Evolutionary conservation across 2,113 vertebrate genomes (phyloP).

Genomic region (Alces alces): DNA sequence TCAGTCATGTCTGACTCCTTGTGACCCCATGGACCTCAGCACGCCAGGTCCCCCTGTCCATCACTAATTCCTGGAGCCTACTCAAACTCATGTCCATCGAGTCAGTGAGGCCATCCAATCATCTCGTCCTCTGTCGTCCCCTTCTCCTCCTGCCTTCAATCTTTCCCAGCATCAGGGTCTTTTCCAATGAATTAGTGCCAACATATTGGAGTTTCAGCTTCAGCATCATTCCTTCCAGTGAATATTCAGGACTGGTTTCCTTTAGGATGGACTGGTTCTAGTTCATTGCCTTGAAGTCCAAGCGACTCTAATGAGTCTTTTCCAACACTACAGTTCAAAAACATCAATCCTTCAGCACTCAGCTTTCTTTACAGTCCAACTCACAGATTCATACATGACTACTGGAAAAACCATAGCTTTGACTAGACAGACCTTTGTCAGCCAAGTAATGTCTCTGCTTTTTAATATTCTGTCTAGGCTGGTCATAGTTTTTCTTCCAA

Average conservation of each 20-base stretch:
- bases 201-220: neutral
- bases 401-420: neutral
- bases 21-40: neutral
- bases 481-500: neutral
- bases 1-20: neutral
- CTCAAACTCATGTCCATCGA: neutral
- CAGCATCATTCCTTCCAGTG: neutral
- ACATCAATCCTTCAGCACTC: accelerated
- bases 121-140: neutral
- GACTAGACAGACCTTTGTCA: neutral
- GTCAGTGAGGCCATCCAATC: neutral
- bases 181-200: neutral
- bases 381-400: neutral
- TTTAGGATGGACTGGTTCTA: neutral
- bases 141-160: neutral
- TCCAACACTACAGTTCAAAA: neutral
- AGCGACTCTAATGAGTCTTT: neutral
- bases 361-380: neutral
- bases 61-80: neutral
- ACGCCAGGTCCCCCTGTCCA: neutral
- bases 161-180: neutral
- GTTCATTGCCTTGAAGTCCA: neutral
- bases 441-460: neutral
- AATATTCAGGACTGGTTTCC: neutral
- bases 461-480: neutral